Evolutionary conservation across 2,888 invertebrate genomes (phyloP).

Genomic region (Ischnura elegans): DNA sequence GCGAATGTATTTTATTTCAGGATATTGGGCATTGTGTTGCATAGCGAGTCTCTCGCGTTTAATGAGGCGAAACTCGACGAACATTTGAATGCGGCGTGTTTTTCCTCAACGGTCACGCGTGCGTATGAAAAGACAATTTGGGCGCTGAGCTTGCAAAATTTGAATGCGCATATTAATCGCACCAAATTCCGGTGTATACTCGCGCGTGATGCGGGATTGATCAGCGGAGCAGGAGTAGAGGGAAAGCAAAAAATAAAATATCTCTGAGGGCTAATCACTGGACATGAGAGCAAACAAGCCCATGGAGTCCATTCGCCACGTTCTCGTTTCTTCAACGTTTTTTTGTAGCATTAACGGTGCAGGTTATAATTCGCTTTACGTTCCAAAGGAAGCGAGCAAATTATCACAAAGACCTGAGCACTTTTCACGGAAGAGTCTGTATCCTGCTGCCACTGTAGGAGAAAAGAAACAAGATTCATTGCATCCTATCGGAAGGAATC

Average conservation of each 20-base stretch:
- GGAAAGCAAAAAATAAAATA: not conserved
- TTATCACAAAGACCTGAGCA: too few relatives aligned
- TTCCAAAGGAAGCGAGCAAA: too few relatives aligned
- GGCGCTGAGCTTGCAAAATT: conserved; percentile 4
- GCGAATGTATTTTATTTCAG: not conserved
- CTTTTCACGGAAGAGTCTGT: too few relatives aligned
- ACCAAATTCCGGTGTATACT: not conserved
- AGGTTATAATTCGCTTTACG: too few relatives aligned
- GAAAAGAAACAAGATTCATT: too few relatives aligned
- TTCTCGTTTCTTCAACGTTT: too few relatives aligned
- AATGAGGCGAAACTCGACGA: not conserved
- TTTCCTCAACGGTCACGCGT: not conserved
- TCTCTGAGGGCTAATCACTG: not conserved
- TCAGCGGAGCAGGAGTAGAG: not conserved
- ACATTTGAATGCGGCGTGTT: not conserved
- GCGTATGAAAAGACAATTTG: conserved; percentile 38
- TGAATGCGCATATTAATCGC: conserved; percentile 20
- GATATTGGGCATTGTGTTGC: not conserved
- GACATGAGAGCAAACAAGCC: not conserved
- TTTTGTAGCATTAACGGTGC: too few relatives aligned
- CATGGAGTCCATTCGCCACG: not conserved
- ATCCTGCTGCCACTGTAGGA: too few relatives aligned
- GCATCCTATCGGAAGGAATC: too few relatives aligned
- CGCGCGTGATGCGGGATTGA: conserved; percentile 8
- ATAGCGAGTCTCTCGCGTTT: not conserved